Base-by-base conservation (phyloP, 2,888 invertebrate species). In the Leptinotarsa haldemani region DNA sequence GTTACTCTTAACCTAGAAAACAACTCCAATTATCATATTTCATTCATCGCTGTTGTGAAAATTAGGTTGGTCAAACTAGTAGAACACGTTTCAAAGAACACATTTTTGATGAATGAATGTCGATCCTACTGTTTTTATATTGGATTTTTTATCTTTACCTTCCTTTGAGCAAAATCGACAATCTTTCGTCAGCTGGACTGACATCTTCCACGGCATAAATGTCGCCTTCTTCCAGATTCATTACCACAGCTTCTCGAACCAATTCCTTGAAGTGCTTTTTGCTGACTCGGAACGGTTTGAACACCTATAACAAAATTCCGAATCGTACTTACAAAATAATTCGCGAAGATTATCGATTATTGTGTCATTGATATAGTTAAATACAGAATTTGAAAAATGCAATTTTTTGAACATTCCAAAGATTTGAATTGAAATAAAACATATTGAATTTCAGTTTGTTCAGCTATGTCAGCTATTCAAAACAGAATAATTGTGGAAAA, bases 251-350 rank as follows among this genome's bases (percentile, higher is more conserved):
- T 83, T 94, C 93, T 72, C 90, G 90, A 65, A 94, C 92, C 83
- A 95, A 88, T 85, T 94, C 94, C 84, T 93, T 93, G 87, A 95
- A 95, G 87, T 94, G 94, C 84, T 93, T 93, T 88, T 94, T 93
- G 86, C 92, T 92, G 82, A 95, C 93, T 86, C 93, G 92, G 80
- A 94, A 89, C 46, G 95, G 95, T 84, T 93, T 93, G 88, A 94
- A 94, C 82, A 94, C 89, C 89, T 87, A 72, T 22, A 82, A 84
- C 46, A 65, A 20, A 7, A 40, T 48, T 47, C 13, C 20, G 4
- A 58, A 18, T 22, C 2, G 2, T 40, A 40, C 12, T 40, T 9
- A 40, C 2, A 40, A 40, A 40, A 40, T 40, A 40, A 9, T 40
- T 9, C 9, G 30, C 30, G 7, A 30, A 30, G 30, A 30, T 30